Evolutionary conservation across 1,140 invertebrate species (phyloP).

Genomic region (Lepeophtheirus salmonis): DNA sequence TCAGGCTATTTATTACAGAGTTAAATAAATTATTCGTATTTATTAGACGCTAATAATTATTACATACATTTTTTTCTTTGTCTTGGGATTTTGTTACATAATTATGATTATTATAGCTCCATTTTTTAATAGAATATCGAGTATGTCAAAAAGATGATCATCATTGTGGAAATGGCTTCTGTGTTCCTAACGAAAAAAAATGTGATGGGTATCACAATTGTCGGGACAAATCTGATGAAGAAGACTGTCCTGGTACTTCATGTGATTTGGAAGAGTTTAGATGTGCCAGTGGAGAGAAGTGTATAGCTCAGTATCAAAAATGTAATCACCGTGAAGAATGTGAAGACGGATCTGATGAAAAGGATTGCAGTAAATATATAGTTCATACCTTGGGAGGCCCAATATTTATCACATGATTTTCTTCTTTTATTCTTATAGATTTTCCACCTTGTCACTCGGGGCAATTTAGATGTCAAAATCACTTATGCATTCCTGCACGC

Average conservation of each 20-base stretch:
- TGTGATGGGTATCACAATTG: constrained; percentile 79
- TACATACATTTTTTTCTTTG: too few relatives aligned
- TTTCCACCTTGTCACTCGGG: constrained; percentile 72
- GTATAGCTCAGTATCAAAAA: constrained; percentile 54
- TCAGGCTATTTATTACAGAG: too few relatives aligned
- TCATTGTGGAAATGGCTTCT: constrained; percentile 53
- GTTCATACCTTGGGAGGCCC: not conserved
- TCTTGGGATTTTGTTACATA: too few relatives aligned
- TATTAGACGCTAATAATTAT: too few relatives aligned
- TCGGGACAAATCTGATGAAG: constrained; percentile 63
- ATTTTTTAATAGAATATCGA: constrained; percentile 46
- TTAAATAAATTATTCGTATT: too few relatives aligned
- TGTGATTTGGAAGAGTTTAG: constrained; percentile 55
- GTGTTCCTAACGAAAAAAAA: constrained; percentile 61
- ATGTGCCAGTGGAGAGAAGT: constrained; percentile 58
- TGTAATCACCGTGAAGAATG: constrained; percentile 79
- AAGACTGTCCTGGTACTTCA: constrained; percentile 37
- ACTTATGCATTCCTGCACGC: constrained; percentile 62
- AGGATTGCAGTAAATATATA: constrained; percentile 60
- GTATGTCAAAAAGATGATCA: constrained; percentile 65
- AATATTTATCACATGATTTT: not conserved
- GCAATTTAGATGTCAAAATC: constrained; percentile 81
- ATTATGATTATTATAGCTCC: too few relatives aligned
- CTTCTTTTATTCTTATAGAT: constrained; percentile 33
- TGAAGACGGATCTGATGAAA: constrained; percentile 70